Evolutionary conservation across 2,888 invertebrate species (phyloP), one percentile per base, ranked within the genome.

Genomic region (Folsomia manolachei): DNA sequence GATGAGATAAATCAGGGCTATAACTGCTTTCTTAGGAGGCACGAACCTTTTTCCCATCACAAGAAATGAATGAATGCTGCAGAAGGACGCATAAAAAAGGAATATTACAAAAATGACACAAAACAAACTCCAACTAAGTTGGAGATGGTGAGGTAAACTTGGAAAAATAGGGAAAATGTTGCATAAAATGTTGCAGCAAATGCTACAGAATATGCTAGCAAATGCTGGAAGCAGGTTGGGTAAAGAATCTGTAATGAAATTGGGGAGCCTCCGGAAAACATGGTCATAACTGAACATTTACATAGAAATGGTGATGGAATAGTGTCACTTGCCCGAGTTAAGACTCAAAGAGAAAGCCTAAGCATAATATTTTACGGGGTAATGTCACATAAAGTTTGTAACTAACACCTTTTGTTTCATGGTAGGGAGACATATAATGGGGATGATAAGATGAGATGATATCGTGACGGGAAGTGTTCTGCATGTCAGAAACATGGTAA

Each of bases 271-370:
- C 68, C 71, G 23, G 23, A 60, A 60, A 60, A 60, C 7, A 7
- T 60, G 19, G 9, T 73, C 75, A 77, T 75, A 75, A 77, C 74
- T 73, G 75, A 75, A 75, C 71, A 76, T 76, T 76, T 71, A 74
- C 76, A 76, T 76, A 76, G 76, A 76, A 76, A 77, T 74, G 74
- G 75, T 75, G 75, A 75, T 75, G 75, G 75, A 75, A 75, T 74
- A 77, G 74, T 75, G 77, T 77, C 77, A 77, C n/a, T n/a, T n/a
- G n/a, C n/a, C n/a, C n/a, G 71, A 72, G 71, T 69, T 70, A 68
- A 56, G 71, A 67, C 39, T 9, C 39, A 39, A 14, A 14, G 39
- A 39, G 39, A 4, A 39, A 39, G 14, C 4, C 39, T 39, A 4
- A 9, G 39, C 39, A 68, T 63, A 66, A 68, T 69, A 69, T 72